phyloP scores from a whole-genome alignment of 2,888 invertebrate species.

The Halocaridina rubra region DNA sequence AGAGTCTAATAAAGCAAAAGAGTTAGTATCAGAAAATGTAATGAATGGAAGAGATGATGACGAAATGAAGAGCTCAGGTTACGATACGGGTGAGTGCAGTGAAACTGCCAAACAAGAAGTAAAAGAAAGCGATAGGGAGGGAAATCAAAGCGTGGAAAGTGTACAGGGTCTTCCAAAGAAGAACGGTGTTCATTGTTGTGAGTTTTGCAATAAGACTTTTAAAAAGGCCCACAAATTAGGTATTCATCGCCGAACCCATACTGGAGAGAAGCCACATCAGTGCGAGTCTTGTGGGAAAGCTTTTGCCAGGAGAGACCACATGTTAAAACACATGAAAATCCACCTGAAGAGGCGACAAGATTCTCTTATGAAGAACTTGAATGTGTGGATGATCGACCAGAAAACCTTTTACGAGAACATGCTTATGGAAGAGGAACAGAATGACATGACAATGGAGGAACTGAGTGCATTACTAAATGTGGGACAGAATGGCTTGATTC shows the following conservation, averaged over 20 bases:
- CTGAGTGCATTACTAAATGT: too few relatives aligned
- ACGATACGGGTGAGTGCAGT: too few relatives aligned
- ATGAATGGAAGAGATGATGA: too few relatives aligned
- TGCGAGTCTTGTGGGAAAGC: conserved; percentile 36
- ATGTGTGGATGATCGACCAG: not conserved
- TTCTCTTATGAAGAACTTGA: not conserved
- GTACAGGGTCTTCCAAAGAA: not conserved
- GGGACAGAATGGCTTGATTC: too few relatives aligned
- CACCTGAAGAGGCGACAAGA: conserved; percentile 1
- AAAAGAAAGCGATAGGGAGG: too few relatives aligned
- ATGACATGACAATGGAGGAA: not conserved
- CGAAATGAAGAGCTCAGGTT: too few relatives aligned
- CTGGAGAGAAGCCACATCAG: conserved; percentile 34
- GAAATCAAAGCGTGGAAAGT: too few relatives aligned
- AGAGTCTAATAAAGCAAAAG: too few relatives aligned
- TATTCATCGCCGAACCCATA: conserved; percentile 31
- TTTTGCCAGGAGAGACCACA: conserved; percentile 39
- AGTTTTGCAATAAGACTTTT: conserved; percentile 29
- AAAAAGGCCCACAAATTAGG: conserved; percentile 27
- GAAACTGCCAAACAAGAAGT: too few relatives aligned
- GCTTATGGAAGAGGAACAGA: not conserved
- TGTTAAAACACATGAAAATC: conserved; percentile 33
- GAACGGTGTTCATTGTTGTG: conserved; percentile 1
- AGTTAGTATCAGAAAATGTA: too few relatives aligned
- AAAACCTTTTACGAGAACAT: not conserved